Evolutionary conservation across 2,888 invertebrate genomes (phyloP).

Genomic region (Dasysyrphus albostriatus): DNA sequence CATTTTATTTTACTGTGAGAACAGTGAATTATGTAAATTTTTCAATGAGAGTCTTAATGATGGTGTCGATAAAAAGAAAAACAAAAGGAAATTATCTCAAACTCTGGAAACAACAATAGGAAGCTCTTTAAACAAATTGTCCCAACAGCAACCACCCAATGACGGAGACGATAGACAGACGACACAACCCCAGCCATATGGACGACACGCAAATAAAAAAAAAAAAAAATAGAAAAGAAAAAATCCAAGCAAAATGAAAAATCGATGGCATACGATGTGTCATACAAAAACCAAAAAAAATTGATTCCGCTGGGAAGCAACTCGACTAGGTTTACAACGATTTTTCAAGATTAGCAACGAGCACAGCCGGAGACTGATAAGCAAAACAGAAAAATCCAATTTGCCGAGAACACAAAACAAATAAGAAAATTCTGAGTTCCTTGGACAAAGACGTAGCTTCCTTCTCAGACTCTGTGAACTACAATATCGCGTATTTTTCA

Average conservation of each 20-base stretch:
- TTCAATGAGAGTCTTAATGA: conserved; percentile 43
- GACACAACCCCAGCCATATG: conserved; percentile 51
- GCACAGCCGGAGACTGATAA: conserved; percentile 35
- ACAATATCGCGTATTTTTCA: conserved; percentile 61
- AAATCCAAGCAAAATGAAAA: conserved; percentile 60
- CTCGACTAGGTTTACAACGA: conserved; percentile 24
- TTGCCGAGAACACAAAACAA: conserved; percentile 45
- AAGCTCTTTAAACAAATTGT: neutral
- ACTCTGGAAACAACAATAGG: neutral
- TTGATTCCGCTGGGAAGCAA: conserved; percentile 40
- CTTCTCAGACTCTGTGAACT: conserved; percentile 31
- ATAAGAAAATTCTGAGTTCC: conserved; percentile 23
- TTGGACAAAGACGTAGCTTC: conserved; percentile 4
- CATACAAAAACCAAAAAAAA: conserved; percentile 55
- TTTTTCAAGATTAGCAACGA: conserved; percentile 17
- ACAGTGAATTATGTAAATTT: conserved; percentile 71
- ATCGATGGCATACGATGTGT: conserved; percentile 73
- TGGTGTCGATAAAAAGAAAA: conserved; percentile 45
- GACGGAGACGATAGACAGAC: neutral
- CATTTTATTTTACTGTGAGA: conserved; percentile 65
- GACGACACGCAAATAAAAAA: conserved; percentile 55
- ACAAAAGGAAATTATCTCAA: conserved; percentile 14
- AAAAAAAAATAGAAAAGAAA: conserved; percentile 24
- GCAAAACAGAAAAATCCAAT: conserved; percentile 35
- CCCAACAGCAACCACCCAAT: conserved; percentile 52